Evolutionary conservation across 2,797 vertebrate genomes (phyloP), one percentile per base, ranked within the genome.

Genomic region (Cyprinella venusta): DNA sequence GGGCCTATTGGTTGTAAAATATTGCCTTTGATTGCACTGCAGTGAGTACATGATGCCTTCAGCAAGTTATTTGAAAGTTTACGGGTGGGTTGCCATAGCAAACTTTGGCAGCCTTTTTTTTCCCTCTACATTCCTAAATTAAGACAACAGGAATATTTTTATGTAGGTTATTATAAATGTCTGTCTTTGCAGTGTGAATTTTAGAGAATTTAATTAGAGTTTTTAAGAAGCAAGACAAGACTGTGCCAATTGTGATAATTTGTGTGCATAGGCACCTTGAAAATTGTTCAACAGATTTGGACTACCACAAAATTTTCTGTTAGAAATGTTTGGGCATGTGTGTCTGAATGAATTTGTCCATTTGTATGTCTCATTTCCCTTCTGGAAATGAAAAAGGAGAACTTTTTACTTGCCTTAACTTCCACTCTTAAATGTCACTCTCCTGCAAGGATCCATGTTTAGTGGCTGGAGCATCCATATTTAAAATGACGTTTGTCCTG

Each of bases 401-500:
- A 21, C 5, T 19, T 6, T 24, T 24, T 19, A 50, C 19, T 50
- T 33, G 18, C 1, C 2, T 54, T 13, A 52, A 19, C 18, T 72
- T 72, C 5, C 48, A 52, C 33, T 71, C 24, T 52, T 19, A 21
- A 26, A 26, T 45, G 13, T 15, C 42, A 19, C 45, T 45, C 12
- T 52, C 26, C 48, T 30, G 12, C 40, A 42, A 42, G 40, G 40
- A 10, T 42, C 3, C 40, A 42, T 42, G 45, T 45, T 21, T 70
- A 59, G 16, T 40, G n/a, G 10, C 24, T 26, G 18, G 36, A 70
- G 18, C 36, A 36, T 36, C 36, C 52, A 45, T 70, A 16, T 80
- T 71, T 61, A 42, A 61, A 59, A 5, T 80, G 18, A 70, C 36
- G 59, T 59, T 70, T 80, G 52, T 19, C 36, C 38, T 80, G 0